phyloP scores from a whole-genome alignment of 2,797 vertebrate genomes.

The Sebastes kiyomatsui region DNA sequence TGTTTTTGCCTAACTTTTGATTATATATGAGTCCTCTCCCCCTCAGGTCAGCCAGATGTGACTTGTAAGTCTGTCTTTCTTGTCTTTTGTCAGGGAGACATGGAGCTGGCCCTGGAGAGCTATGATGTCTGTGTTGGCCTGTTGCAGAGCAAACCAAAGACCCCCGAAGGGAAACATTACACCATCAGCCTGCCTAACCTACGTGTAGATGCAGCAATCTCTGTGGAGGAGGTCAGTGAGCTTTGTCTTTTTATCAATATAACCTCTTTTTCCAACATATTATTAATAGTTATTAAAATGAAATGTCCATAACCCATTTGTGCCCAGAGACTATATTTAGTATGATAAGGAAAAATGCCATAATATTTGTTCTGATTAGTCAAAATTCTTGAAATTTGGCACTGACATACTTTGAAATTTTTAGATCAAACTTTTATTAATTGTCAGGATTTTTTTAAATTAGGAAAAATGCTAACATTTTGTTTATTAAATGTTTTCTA shows the following conservation, averaged over 20 bases:
- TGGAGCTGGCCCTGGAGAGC: constrained; percentile 95
- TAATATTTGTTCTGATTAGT: no score
- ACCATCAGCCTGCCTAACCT: constrained; percentile 91
- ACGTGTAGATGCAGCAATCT: constrained; percentile 88
- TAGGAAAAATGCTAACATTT: no score
- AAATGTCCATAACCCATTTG: no score
- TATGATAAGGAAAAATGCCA: no score
- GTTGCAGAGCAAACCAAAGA: constrained; percentile 84
- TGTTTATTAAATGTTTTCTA: no score
- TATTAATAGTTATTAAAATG: neutral
- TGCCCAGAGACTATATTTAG: no score
- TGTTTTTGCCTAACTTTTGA: neutral
- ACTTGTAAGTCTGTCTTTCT: neutral
- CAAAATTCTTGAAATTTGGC: no score
- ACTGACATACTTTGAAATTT: no score
- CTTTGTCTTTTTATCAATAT: no score
- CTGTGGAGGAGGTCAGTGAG: constrained; percentile 90
- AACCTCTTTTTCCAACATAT: neutral
- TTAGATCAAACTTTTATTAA: no score
- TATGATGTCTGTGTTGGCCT: constrained; percentile 93
- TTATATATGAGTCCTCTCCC: neutral
- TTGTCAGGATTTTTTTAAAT: no score
- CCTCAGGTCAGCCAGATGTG: neutral
- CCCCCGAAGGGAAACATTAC: constrained; percentile 72
- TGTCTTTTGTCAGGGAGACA: constrained; percentile 87